Conservation (phyloP, 2,888 invertebrate species). For the Pristionchus fissidentatus region DNA sequence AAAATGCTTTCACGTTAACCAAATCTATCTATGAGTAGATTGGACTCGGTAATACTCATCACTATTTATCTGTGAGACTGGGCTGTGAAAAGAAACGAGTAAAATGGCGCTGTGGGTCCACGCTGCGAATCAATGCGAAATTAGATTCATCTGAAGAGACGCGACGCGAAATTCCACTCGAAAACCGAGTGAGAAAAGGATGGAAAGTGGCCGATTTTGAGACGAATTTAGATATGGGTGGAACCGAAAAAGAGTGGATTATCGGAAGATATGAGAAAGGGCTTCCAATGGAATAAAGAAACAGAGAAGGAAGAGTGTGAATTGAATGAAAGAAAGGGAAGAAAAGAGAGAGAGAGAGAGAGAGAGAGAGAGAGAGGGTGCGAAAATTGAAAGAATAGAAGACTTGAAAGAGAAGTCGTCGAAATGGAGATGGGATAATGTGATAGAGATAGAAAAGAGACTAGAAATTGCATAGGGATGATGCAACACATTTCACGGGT, state of each 20-base stretch:
- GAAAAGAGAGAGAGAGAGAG: background rate
- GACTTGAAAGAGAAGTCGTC: background rate
- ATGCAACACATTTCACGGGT: too few relatives aligned
- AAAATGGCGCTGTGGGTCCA: too few relatives aligned
- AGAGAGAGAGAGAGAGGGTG: background rate
- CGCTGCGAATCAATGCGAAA: background rate
- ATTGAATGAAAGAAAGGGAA: conserved; percentile 6
- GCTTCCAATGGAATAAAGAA: background rate
- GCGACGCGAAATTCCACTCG: background rate
- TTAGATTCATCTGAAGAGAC: background rate
- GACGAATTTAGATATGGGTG: background rate
- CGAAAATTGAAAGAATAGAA: background rate
- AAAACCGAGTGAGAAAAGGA: background rate
- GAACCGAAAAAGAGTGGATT: conserved; percentile 9
- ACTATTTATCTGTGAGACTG: too few relatives aligned
- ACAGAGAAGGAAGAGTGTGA: background rate
- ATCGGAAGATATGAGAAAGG: background rate
- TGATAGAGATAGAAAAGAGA: conserved; percentile 2
- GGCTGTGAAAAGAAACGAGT: too few relatives aligned
- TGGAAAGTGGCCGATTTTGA: background rate
- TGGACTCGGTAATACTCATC: too few relatives aligned
- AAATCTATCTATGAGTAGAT: too few relatives aligned
- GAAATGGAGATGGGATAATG: conserved; percentile 15
- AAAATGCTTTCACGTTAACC: too few relatives aligned
- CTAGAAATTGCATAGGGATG: conserved; percentile 5